Base-by-base conservation (phyloP, 2,797 vertebrate species). In the Selene dorsalis region DNA sequence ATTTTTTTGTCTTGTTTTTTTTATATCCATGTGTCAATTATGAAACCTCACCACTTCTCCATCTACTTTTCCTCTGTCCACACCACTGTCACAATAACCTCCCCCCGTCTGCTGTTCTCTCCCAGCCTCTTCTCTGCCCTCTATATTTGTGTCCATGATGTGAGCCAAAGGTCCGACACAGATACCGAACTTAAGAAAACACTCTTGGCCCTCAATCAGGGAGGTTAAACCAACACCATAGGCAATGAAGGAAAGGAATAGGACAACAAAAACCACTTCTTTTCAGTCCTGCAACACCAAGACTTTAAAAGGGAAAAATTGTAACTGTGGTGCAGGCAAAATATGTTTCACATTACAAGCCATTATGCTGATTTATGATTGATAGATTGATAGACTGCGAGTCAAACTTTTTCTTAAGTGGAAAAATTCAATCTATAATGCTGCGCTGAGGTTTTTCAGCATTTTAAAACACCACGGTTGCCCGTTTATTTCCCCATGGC, bases 141-240 rank as follows among this genome's bases (percentile, higher is more conserved):
- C 56, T 75, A 55, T 32, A 45, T 87, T 72, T 45, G 69, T 30
- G 53, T 80, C 61, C 73, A 8, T 73, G 43, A 77, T 73, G 85
- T 85, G 82, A 89, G 88, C 88, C 88, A 92, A 82, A 84, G 80
- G 77, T 84, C 89, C 72, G 74, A 79, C 69, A 39, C 59, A 88
- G 89, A 92, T 90, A 87, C 52, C 4, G 38, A 90, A 90, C 79
- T 88, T 85, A 86, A 84, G 77, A 90, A 91, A 92, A 92, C 85
- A 88, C 57, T 69, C 32, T 66, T 67, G 64, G 60, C 47, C 80
- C 77, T 80, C 38, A 68, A 83, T 83, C 76, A 53, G 39, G 66
- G 73, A 88, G 87, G 88, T 90, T 92, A 91, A 89, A 87, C 20
- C 79, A 91, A 88, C 85, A 88, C 61, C 43, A 5, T 14, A 48